Evolutionary conservation across 2,113 vertebrate genomes (phyloP).

Genomic region (Trinectes maculatus): DNA sequence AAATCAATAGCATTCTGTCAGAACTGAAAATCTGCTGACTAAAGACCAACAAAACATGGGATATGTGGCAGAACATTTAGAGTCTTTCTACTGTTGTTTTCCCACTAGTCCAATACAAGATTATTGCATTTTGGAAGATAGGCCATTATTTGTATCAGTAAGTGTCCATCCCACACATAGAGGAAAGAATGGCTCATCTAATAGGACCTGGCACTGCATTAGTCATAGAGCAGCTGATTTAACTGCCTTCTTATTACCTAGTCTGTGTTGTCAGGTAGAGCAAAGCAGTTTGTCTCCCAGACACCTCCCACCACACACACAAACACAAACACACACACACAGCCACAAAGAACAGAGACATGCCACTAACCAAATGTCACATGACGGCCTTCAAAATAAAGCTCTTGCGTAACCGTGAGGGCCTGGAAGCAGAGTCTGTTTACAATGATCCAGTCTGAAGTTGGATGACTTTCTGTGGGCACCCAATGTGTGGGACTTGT

Average conservation of each 20-base stretch:
- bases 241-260: conserved; percentile 5
- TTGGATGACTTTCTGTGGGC: conserved; percentile 41
- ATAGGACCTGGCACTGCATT: conserved; percentile 18
- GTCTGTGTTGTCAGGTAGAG: conserved; percentile 41
- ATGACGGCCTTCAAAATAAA: conserved; percentile 69
- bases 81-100: neutral
- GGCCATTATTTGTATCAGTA: conserved; percentile 5
- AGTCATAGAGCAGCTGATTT: conserved; percentile 31
- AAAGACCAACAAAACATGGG: neutral
- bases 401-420: conserved; percentile 61
- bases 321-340: neutral
- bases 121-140: conserved; percentile 14
- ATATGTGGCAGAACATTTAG: neutral
- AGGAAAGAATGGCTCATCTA: conserved; percentile 14
- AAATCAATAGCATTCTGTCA: conserved; percentile 1
- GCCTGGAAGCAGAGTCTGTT: conserved; percentile 54
- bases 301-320: conserved; percentile 4
- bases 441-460: conserved; percentile 62
- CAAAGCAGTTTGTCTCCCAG: conserved; percentile 28
- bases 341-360: conserved; percentile 36
- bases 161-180: neutral
- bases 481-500: conserved; percentile 8
- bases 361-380: conserved; percentile 63
- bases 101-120: conserved; percentile 6
- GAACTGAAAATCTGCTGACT: neutral